These are phyloP conservation scores for Prorops nasuta DNA, from an alignment of 1,140 invertebrate genomes.

Conservation along the genomic window DNA sequence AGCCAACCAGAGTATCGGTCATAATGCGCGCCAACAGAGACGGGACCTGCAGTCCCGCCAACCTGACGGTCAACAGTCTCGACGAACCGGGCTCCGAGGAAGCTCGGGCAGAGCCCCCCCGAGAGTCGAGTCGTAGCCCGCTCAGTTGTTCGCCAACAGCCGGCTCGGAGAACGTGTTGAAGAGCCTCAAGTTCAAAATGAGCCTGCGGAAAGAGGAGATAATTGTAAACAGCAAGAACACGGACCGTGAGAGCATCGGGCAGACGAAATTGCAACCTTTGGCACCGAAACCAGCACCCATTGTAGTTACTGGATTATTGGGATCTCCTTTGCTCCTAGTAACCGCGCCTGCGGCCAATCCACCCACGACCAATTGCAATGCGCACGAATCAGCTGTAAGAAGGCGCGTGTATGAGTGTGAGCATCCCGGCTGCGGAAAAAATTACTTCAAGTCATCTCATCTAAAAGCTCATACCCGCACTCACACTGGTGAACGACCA, in stretches of 20 bases:
- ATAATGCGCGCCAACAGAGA: slow-evolving; percentile 79
- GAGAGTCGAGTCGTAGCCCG: slow-evolving; percentile 13
- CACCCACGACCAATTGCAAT: slow-evolving; percentile 15
- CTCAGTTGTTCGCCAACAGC: slow-evolving; percentile 3
- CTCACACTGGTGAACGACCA: slow-evolving; percentile 90
- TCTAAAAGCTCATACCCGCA: slow-evolving; percentile 90
- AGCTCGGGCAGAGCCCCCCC: background rate
- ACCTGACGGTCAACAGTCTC: slow-evolving; percentile 14
- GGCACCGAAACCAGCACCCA: slow-evolving; percentile 45
- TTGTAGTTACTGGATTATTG: slow-evolving; percentile 40
- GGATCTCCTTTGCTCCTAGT: slow-evolving; percentile 50
- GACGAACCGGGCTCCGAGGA: background rate
- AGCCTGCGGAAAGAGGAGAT: slow-evolving; percentile 64
- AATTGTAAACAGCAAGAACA: slow-evolving; percentile 61
- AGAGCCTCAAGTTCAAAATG: slow-evolving; percentile 78
- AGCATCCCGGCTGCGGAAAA: slow-evolving; percentile 82
- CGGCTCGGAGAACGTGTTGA: slow-evolving; percentile 65
- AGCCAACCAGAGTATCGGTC: slow-evolving; percentile 59
- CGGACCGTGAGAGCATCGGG: slow-evolving; percentile 44
- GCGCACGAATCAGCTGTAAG: slow-evolving; percentile 52
- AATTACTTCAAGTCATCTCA: slow-evolving; percentile 98
- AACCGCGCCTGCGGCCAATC: slow-evolving; percentile 48
- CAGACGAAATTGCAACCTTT: slow-evolving; percentile 43
- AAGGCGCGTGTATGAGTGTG: slow-evolving; percentile 80
- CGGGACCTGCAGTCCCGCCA: slow-evolving; percentile 66